Base-by-base conservation (phyloP, 2,888 invertebrate species). In the Nemurella pictetii region DNA sequence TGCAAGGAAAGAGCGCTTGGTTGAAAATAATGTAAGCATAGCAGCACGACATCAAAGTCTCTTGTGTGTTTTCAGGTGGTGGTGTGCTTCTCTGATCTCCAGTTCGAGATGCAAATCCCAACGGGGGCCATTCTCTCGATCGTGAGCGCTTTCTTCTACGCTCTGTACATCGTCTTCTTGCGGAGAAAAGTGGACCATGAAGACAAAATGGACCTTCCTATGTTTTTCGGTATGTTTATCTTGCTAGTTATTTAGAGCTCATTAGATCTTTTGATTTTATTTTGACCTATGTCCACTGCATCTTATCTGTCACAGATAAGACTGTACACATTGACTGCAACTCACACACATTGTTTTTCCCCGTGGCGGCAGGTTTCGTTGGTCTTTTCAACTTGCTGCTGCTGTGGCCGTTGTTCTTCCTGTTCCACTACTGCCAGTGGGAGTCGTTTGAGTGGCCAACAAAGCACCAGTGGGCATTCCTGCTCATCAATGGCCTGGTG, bases 151-250 rank as follows among this genome's bases (percentile, higher is more conserved):
- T 92, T 98, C 88, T 95, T 96, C 89, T 98, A 98, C 91, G 96
- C 99, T 3, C 91, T 95, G 83, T 99, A 98, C 91, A 93, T 99
- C 88, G 96, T 98, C 85, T 94, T 98, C 89, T 93, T 98, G 84
- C 93, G 96, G 88, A 93, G 95, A 88, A 96, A 96, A 91, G 95
- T 97, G 86, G 96, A 97, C 89, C 95, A 96, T 89, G 98, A 98
- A 89, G 98, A 98, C 88, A 96, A 96, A 90, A 94, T 99, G 90
- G 98, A 98, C 91, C 96, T 98, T 88, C 96, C 98, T 84, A 93
- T 99, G 92, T 97, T 99, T 91, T 98, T 99, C 90, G 99, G 97
- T 97, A 90, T 92, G 92, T 89, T 83, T 85, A 15, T 26, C 74
- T 20, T 81, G n/a, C 27, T 77, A 35, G 26, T 36, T 81, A 25